Conservation (phyloP, 2,113 vertebrate genomes). For the Piliocolobus tephrosceles region DNA sequence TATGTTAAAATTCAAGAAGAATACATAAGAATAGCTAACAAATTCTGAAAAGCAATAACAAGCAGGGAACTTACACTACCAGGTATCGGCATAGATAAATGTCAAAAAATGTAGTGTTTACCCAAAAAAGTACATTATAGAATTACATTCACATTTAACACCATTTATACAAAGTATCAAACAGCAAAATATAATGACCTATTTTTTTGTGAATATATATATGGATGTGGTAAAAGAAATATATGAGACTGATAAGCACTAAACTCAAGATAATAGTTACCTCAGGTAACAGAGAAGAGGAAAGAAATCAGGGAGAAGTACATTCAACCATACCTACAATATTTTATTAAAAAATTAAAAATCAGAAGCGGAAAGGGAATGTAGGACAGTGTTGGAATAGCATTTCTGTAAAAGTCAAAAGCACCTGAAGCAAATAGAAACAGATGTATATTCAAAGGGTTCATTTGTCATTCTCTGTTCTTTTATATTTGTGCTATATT, state of each 20-base stretch:
- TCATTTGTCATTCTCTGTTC: not conserved
- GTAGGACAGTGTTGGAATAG: not conserved
- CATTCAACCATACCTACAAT: not conserved
- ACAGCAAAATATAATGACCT: not conserved
- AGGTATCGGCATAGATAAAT: not conserved
- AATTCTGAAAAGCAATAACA: not conserved
- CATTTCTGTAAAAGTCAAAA: slow-evolving; percentile 28
- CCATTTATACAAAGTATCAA: not conserved
- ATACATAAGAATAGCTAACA: not conserved
- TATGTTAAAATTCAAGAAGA: slow-evolving; percentile 21
- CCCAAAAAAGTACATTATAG: not conserved
- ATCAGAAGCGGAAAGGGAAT: not conserved
- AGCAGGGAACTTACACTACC: not conserved
- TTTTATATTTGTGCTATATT: not conserved
- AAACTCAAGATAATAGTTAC: not conserved
- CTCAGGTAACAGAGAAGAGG: not conserved
- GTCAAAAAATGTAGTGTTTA: not conserved
- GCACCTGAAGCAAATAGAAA: slow-evolving; percentile 27
- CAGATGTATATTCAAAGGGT: not conserved
- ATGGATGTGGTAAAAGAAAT: slow-evolving; percentile 9
- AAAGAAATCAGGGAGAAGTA: not conserved
- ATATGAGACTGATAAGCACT: not conserved
- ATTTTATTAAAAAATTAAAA: not conserved
- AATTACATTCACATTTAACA: not conserved
- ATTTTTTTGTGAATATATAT: not conserved